Evolutionary conservation across 2,888 invertebrate genomes (phyloP).

Genomic region (Acanthosepion lycidas): DNA sequence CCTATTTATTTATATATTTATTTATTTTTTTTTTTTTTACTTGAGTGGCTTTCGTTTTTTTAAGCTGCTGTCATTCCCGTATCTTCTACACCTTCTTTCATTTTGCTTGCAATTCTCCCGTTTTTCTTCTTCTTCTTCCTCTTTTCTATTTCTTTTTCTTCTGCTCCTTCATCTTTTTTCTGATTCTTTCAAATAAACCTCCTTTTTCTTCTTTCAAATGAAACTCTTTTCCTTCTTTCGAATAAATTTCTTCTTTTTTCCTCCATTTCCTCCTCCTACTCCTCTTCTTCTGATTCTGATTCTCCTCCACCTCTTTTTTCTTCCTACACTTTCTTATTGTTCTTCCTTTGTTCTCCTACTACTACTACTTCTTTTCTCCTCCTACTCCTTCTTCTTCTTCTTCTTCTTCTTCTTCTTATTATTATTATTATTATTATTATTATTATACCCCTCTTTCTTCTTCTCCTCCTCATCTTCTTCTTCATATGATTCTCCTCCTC

Average conservation of each 20-base stretch:
- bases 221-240: too few relatives aligned
- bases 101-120: background rate
- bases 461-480: background rate
- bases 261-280: accelerated
- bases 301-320: background rate
- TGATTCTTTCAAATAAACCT: too few relatives aligned
- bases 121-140: background rate
- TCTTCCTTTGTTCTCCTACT: background rate
- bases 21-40: background rate
- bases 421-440: too few relatives aligned
- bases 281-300: background rate
- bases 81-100: background rate
- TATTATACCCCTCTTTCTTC: background rate
- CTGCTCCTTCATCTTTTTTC: background rate
- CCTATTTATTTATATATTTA: background rate
- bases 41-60: background rate
- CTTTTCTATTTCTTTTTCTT: background rate
- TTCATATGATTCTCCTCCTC: background rate
- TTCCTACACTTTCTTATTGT: background rate
- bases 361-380: too few relatives aligned
- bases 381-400: too few relatives aligned
- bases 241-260: too few relatives aligned
- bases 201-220: background rate
- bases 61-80: too few relatives aligned
- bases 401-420: background rate